Evolutionary conservation across 1,140 invertebrate genomes (phyloP), one percentile per base, ranked within the genome.

Genomic region (Hylyphantes graminicola): DNA sequence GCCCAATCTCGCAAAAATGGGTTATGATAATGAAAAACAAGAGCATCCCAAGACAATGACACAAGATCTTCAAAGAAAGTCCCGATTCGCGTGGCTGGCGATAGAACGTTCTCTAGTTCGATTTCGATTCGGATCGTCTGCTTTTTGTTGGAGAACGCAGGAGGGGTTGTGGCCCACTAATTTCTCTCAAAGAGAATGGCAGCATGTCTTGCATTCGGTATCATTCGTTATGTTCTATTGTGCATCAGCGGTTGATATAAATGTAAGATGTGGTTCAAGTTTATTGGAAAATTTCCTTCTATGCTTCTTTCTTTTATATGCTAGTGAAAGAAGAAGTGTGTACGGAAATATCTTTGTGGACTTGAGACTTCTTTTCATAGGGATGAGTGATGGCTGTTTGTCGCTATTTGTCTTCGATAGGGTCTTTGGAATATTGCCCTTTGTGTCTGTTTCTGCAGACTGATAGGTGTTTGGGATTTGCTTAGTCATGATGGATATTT

Each of bases 1-100:
- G 63, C 64, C 17, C 21, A 57, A 51, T 21, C 13, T 50, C 53
- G 15, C 74, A 7, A 76, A n/a, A 76, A 48, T 76, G n/a, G 74
- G 74, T 76, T 76, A 76, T 76, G 74, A 21, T 76, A 76, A 76
- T 76, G 21, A 76, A 50, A 76, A 76, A 51, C 13, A 74, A 57
- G 35, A 15, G 15, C 54, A 5, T 15, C n/a, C n/a, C 57, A 76
- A 35, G 35, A 76, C 74, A 76, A 76, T 76, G 74, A 76, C 59
- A 76, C 5, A 35, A 35, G 35, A 35, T 76, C n/a, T 63, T 12
- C 74, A 2, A 35, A 50, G 59, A 76, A 76, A 76, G 74, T 76
- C 55, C 51, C 21, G 48, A 3, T 11, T 3, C 74, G 74, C 35
- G 21, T 64, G 74, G 74, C 48, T 53, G 74, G 35, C 35, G 35